phyloP scores from a whole-genome alignment of 1,140 invertebrate genomes.

The Choristoneura fumiferana region DNA sequence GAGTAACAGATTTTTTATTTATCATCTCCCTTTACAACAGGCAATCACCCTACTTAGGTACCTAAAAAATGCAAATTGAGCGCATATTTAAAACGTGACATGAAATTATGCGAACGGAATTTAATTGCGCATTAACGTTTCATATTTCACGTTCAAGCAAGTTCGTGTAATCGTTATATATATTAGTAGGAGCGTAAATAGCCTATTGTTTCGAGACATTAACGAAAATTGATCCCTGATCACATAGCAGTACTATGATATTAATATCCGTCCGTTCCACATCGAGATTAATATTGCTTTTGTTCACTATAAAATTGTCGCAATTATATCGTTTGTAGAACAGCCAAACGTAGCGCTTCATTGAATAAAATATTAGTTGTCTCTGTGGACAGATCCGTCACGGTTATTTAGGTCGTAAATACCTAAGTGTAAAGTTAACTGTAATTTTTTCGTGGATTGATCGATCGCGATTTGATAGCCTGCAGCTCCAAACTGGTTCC shows the following conservation, averaged over 20 bases:
- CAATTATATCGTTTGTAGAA: constrained; percentile 1
- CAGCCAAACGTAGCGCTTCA: background rate
- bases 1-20: too few species aligned
- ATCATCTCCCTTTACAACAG: too few species aligned
- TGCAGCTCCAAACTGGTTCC: constrained; percentile 22
- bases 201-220: constrained; percentile 41
- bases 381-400: background rate
- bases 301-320: constrained; percentile 31
- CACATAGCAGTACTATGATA: constrained; percentile 39
- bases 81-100: constrained; percentile 26
- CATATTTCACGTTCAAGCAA: constrained; percentile 27
- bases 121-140: constrained; percentile 19
- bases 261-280: constrained; percentile 40
- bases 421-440: constrained; percentile 48
- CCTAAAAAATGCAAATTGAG: background rate
- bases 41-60: too few species aligned
- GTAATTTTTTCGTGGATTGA: constrained; percentile 42
- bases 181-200: constrained; percentile 34
- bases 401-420: constrained; percentile 44
- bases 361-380: constrained; percentile 2
- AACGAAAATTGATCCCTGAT: constrained; percentile 42
- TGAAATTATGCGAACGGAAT: constrained; percentile 19
- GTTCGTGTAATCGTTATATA: constrained; percentile 27
- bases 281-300: constrained; percentile 30
- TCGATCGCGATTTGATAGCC: constrained; percentile 35